A percentile compares a stretch with the other conserved stretches of the same genome.
These are phyloP conservation scores for Lepus oiostolus DNA, from an alignment of 2,797 vertebrate species.

Conservation along the genomic window DNA sequence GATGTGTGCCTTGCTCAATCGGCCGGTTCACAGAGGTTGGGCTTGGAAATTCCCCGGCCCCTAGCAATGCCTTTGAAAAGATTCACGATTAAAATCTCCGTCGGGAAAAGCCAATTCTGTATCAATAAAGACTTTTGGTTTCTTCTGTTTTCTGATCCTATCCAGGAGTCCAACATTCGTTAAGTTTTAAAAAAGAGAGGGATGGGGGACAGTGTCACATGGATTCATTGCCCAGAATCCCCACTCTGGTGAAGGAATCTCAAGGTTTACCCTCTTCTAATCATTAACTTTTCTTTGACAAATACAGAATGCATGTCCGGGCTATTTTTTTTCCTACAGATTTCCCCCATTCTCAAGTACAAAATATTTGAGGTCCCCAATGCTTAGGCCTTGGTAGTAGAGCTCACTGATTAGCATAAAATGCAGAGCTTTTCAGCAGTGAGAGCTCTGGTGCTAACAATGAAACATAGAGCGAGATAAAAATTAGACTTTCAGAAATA, in stretches of 20 bases:
- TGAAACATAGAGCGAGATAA: background rate
- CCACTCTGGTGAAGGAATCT: background rate
- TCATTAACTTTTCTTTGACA: conserved; percentile 49
- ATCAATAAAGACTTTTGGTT: conserved; percentile 48
- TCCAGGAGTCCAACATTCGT: conserved; percentile 41
- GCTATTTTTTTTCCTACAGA: background rate
- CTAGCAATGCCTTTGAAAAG: conserved; percentile 65
- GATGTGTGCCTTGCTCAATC: conserved; percentile 67
- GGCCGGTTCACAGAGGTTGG: conserved; percentile 51
- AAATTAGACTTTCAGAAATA: background rate
- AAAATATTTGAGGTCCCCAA: background rate
- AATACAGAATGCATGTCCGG: background rate
- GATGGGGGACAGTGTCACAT: background rate
- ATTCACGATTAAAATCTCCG: conserved; percentile 53
- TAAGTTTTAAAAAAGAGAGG: conserved; percentile 35
- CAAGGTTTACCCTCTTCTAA: background rate
- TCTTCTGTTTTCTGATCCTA: conserved; percentile 42
- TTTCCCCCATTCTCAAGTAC: background rate
- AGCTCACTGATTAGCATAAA: conserved; percentile 1
- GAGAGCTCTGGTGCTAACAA: background rate
- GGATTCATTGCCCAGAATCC: background rate
- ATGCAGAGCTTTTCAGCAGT: background rate
- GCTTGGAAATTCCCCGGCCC: conserved; percentile 68
- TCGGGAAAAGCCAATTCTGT: conserved; percentile 21
- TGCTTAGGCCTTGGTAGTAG: background rate